These are phyloP conservation scores for Corapipo altera DNA, from an alignment of 2,113 vertebrate genomes.

Conservation along the genomic window DNA sequence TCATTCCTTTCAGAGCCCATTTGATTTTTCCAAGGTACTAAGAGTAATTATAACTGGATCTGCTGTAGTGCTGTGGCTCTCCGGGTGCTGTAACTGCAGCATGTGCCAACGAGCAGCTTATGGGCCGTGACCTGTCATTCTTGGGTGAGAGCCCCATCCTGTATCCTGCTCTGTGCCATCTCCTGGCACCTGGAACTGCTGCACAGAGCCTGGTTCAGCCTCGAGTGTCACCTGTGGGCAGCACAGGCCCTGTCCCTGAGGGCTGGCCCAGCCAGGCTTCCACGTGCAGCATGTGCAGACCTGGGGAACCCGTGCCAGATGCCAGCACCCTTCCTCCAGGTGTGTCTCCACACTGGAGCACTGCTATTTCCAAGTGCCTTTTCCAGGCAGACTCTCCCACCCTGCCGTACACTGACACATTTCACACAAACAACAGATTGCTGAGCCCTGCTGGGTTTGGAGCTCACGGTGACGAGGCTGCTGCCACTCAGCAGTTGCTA, in stretches of 20 bases:
- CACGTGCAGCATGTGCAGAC: rapidly evolving
- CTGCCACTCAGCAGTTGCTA: rapidly evolving
- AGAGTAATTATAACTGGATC: neutral
- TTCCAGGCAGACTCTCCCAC: neutral
- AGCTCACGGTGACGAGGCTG: neutral
- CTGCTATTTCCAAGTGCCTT: neutral
- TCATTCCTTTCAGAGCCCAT: neutral
- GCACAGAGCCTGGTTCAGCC: neutral
- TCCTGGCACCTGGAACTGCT: rapidly evolving
- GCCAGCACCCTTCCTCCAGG: neutral
- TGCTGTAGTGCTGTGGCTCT: neutral
- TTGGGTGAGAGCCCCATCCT: rapidly evolving
- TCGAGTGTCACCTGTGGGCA: neutral
- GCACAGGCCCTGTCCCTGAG: neutral
- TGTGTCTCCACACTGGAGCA: neutral
- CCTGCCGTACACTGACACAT: neutral
- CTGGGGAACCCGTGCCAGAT: rapidly evolving
- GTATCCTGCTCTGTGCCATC: neutral
- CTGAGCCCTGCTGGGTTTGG: neutral
- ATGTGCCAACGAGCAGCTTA: neutral
- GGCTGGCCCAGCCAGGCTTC: neutral
- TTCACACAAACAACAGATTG: neutral
- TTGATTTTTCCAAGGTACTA: neutral
- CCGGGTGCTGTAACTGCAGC: neutral
- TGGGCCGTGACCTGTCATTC: rapidly evolving